Evolutionary conservation across 1,140 invertebrate species (phyloP), one percentile per base, ranked within the genome.

Genomic region (Lepidurus couesii): DNA sequence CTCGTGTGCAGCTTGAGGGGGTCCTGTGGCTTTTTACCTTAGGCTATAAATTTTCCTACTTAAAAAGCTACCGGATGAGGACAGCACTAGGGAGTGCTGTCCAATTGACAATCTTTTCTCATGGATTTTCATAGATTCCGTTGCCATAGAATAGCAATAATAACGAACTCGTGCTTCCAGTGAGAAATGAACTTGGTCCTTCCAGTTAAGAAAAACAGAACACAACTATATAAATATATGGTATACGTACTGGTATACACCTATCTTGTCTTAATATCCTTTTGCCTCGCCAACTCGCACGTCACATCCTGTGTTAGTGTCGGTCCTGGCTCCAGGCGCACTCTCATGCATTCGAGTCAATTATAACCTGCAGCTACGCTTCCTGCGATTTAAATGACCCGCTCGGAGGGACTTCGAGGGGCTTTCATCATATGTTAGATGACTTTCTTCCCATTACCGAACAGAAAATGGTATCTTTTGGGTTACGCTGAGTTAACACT

Each of bases 241-340:
- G 53, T 13, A 13, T 13, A 21, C 21, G 53, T 7, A n/a, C 21
- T 16, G 10, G 45, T 9, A 65, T 16, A 21, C 13, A 65, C 53
- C 53, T 65, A 65, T 16, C 21, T 13, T 65, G 53, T 16, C 21
- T 21, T 65, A 16, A 65, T 65, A 65, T 65, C 21, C 6, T 34
- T 65, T 65, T 13, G 53, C 21, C 53, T 13, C 16, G 53, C 53
- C 6, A 65, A 65, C 16, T 65, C 21, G 53, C 53, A 65, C 53
- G 53, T 65, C 53, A 65, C 53, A 65, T 65, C 53, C 53, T 65
- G 53, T 65, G 53, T 65, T 65, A 65, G 53, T 65, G 53, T 65
- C 9, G 21, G 53, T 65, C 53, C 53, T 65, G 53, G 53, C 53
- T 65, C 53, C 16, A 65, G 53, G 53, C 53, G 53, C 13, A 65